Percentiles rank a stretch among this genome's conserved stretches.
These are phyloP conservation scores for Adrianichthys oophorus DNA, from an alignment of 2,797 vertebrate genomes.

Conservation along the genomic window DNA sequence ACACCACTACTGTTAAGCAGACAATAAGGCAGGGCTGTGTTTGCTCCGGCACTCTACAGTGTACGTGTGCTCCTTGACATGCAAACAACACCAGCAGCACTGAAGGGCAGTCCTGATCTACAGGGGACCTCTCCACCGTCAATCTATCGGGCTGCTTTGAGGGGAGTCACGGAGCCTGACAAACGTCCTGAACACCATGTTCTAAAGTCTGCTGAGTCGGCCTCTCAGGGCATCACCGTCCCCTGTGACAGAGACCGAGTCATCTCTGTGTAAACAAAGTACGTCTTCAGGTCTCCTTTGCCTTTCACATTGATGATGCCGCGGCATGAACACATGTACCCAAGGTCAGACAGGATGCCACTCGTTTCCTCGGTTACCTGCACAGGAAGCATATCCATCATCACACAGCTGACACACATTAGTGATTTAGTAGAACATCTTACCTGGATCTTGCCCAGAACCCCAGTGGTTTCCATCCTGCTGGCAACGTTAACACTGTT, in stretches of 20 bases:
- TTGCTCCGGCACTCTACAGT: constrained; percentile 48
- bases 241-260: constrained; percentile 93
- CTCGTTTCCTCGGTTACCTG: constrained; percentile 96
- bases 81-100: constrained; percentile 22
- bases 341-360: constrained; percentile 83
- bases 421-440: background rate
- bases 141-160: constrained; percentile 21
- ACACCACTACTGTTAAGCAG: constrained; percentile 57
- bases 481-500: constrained; percentile 98
- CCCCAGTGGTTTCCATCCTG: constrained; percentile 96
- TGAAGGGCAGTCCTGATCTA: constrained; percentile 15
- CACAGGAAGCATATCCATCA: constrained; percentile 2
- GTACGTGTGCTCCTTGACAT: constrained; percentile 42
- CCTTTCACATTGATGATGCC: constrained; percentile 98
- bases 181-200: constrained; percentile 24
- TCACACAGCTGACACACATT: background rate
- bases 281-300: constrained; percentile 96
- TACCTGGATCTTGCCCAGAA: constrained; percentile 97
- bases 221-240: constrained; percentile 87
- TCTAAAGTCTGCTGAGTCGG: constrained; percentile 19
- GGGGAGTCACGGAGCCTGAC: too few relatives aligned
- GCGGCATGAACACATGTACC: constrained; percentile 93
- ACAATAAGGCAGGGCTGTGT: constrained; percentile 45
- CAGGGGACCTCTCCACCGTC: constrained; percentile 19
- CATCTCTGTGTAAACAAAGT: constrained; percentile 96